These are phyloP conservation scores for Piprites chloris DNA, from an alignment of 2,113 vertebrate species.

Conservation along the genomic window DNA sequence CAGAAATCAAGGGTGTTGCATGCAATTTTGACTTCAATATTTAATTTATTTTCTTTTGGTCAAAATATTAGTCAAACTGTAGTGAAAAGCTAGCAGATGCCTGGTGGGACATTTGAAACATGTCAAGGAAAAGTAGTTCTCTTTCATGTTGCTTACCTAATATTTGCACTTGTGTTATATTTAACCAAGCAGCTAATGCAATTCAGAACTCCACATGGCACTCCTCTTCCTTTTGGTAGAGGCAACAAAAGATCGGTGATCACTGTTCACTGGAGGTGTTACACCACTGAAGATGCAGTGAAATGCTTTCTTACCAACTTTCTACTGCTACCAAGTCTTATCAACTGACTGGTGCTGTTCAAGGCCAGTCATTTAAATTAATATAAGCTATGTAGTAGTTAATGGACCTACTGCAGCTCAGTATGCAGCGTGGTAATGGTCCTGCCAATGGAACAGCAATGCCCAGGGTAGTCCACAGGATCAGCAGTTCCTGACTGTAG, in stretches of 20 bases:
- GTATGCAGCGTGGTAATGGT: not conserved
- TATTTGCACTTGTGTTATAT: not conserved
- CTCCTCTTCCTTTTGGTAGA: not conserved
- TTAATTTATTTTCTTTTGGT: not conserved
- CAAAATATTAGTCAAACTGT: not conserved
- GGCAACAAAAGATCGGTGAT: not conserved
- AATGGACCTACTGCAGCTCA: not conserved
- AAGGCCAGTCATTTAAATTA: not conserved
- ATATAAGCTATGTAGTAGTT: not conserved
- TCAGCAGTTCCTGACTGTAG: not conserved
- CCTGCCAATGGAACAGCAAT: not conserved
- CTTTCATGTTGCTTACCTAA: not conserved
- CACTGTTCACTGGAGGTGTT: not conserved
- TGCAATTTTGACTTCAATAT: not conserved
- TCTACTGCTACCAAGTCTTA: not conserved
- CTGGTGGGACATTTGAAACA: not conserved
- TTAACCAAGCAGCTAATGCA: not conserved
- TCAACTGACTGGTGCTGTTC: not conserved
- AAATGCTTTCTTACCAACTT: not conserved
- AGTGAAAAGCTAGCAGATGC: not conserved
- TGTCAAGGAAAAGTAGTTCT: not conserved
- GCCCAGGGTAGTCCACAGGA: not conserved
- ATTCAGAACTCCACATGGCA: not conserved
- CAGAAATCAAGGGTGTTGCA: not conserved
- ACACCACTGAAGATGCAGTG: not conserved